A percentile compares a stretch with the other conserved stretches of the same genome.
Conservation (phyloP, 2,888 invertebrate species). For the Notodonta dromedarius region DNA sequence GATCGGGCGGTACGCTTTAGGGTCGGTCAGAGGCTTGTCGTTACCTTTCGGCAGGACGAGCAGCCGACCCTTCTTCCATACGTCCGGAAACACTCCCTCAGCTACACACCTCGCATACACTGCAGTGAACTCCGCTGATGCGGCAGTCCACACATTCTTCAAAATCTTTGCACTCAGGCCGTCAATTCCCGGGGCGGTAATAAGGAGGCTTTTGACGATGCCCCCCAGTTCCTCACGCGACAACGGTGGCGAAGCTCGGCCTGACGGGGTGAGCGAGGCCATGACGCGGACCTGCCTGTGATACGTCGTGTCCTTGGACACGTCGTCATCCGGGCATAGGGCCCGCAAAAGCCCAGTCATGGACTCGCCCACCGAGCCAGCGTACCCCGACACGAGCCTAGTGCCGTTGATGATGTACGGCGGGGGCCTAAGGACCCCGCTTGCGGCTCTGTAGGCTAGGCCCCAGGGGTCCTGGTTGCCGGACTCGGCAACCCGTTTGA, state of each 20-base stretch:
- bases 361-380: too few species aligned
- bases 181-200: too few species aligned
- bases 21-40: constrained; percentile 28
- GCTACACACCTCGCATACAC: constrained; percentile 19
- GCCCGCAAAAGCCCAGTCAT: constrained; percentile 16
- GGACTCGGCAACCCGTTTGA: background rate
- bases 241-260: background rate
- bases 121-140: constrained; percentile 3
- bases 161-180: too few species aligned
- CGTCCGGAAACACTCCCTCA: constrained; percentile 34
- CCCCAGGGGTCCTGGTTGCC: background rate
- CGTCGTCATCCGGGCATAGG: constrained; percentile 22
- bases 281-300: background rate
- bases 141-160: constrained; percentile 9
- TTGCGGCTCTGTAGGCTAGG: background rate
- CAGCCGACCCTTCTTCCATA: constrained; percentile 37
- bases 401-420: too few species aligned
- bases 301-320: too few species aligned
- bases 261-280: background rate
- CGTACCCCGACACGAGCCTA: too few species aligned
- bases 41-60: constrained; percentile 38
- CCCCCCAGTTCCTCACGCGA: background rate
- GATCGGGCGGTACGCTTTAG: constrained; percentile 42
- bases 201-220: background rate
- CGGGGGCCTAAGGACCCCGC: background rate